Conservation (phyloP, 2,797 vertebrate species). For the Lagocephalus sceleratus region DNA sequence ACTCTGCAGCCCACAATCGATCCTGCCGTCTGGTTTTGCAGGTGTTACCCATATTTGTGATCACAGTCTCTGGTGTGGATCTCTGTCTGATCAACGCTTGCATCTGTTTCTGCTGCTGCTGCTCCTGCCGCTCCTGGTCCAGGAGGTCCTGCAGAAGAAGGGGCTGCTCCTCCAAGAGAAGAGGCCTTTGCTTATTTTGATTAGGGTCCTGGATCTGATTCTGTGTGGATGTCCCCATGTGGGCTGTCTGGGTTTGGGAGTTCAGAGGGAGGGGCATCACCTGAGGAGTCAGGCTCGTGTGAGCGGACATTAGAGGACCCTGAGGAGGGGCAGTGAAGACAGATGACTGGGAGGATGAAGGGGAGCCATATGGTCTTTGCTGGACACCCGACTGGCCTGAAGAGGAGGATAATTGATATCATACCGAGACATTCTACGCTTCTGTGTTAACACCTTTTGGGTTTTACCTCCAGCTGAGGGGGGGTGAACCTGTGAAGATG, state of each 20-base stretch:
- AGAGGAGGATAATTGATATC: constrained; percentile 1
- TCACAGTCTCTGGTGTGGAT: constrained; percentile 79
- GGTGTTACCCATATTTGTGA: constrained; percentile 74
- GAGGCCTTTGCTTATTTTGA: constrained; percentile 62
- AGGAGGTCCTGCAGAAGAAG: constrained; percentile 95
- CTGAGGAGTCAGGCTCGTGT: constrained; percentile 35
- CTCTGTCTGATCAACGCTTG: constrained; percentile 91
- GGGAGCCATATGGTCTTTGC: constrained; percentile 36
- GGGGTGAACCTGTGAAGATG: constrained; percentile 45
- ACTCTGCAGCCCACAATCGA: too few species aligned
- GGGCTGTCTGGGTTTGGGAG: constrained; percentile 49
- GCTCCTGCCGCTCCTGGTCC: constrained; percentile 96
- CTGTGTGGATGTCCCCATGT: constrained; percentile 31
- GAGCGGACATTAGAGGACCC: constrained; percentile 14
- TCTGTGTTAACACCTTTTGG: too few species aligned
- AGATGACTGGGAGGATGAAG: constrained; percentile 8
- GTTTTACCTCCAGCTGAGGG: constrained; percentile 38
- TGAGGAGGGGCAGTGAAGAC: constrained; percentile 50
- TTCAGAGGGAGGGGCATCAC: constrained; percentile 19
- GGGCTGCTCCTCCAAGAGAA: constrained; percentile 93
- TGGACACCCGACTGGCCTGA: constrained; percentile 46
- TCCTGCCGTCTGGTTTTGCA: not conserved
- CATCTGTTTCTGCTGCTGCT: constrained; percentile 97
- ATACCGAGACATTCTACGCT: too few species aligned
- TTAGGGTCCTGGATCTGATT: constrained; percentile 25